phyloP scores from a whole-genome alignment of 2,888 invertebrate genomes.

The Cyaniris semiargus region DNA sequence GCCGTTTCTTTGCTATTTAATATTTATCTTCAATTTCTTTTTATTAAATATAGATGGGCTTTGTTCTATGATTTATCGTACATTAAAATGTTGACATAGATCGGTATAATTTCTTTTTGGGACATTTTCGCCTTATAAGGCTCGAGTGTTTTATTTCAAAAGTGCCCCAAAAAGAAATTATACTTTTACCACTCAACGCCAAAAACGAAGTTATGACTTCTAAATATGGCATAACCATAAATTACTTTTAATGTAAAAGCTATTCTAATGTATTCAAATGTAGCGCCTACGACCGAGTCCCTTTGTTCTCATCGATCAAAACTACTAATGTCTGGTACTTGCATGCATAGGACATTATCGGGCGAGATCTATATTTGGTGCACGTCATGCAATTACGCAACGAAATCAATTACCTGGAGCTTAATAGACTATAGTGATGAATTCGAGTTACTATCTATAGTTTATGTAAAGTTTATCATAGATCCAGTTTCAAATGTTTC shows the following conservation, averaged over 20 bases:
- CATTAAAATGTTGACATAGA: neutral
- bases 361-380: constrained; percentile 7
- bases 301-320: constrained; percentile 28
- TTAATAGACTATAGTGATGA: constrained; percentile 5
- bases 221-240: neutral
- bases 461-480: neutral
- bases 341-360: constrained; percentile 6
- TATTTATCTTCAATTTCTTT: neutral
- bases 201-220: neutral
- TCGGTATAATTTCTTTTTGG: neutral
- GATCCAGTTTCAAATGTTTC: no score
- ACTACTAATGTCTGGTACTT: neutral
- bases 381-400: constrained; percentile 1
- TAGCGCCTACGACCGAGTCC: constrained; percentile 16
- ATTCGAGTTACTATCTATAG: neutral
- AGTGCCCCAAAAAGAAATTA: neutral
- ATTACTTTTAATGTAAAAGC: constrained; percentile 19
- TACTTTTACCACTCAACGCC: neutral
- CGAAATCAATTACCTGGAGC: neutral
- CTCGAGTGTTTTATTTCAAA: neutral
- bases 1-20: neutral
- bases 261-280: constrained; percentile 3
- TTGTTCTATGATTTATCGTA: neutral
- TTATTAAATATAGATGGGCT: neutral
- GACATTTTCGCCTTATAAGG: neutral